These are phyloP conservation scores for Simalia tracyae DNA, from an alignment of 2,797 vertebrate genomes.

Conservation along the genomic window DNA sequence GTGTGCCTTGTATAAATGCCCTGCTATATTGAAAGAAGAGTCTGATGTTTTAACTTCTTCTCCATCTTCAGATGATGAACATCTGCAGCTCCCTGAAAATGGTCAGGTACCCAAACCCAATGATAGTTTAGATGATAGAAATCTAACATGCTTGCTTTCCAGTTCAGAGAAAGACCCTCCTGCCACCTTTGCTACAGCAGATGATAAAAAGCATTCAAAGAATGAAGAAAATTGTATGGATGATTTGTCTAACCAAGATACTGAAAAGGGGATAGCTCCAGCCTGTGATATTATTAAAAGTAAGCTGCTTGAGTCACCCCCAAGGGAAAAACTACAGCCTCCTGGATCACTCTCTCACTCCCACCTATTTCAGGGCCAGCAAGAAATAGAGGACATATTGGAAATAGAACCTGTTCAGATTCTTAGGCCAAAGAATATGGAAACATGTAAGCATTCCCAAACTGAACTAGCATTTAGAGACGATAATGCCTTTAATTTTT, in stretches of 20 bases:
- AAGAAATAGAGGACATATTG: background rate
- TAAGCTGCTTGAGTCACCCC: background rate
- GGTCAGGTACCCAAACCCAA: background rate
- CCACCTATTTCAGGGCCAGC: background rate
- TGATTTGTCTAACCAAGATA: constrained; percentile 1
- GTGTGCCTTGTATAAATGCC: constrained; percentile 50
- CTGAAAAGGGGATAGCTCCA: background rate
- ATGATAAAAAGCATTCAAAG: background rate
- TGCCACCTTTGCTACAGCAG: background rate
- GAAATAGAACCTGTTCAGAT: background rate
- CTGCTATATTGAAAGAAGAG: constrained; percentile 16
- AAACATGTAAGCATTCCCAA: background rate
- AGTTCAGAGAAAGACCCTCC: background rate
- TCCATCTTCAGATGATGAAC: background rate
- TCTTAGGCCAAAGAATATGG: background rate
- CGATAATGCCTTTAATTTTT: background rate
- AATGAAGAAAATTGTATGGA: background rate
- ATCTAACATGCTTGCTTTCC: background rate
- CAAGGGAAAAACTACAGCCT: background rate
- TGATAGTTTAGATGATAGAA: background rate
- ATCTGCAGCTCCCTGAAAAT: background rate
- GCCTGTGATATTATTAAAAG: background rate
- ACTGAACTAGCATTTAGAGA: background rate
- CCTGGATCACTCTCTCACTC: background rate
- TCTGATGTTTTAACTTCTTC: background rate